A percentile compares a stretch with the other conserved stretches of the same genome.
Evolutionary conservation across 92 coral and sea anemone genomes (phyloP).

Genomic region (Palythoa heliodiscus): DNA sequence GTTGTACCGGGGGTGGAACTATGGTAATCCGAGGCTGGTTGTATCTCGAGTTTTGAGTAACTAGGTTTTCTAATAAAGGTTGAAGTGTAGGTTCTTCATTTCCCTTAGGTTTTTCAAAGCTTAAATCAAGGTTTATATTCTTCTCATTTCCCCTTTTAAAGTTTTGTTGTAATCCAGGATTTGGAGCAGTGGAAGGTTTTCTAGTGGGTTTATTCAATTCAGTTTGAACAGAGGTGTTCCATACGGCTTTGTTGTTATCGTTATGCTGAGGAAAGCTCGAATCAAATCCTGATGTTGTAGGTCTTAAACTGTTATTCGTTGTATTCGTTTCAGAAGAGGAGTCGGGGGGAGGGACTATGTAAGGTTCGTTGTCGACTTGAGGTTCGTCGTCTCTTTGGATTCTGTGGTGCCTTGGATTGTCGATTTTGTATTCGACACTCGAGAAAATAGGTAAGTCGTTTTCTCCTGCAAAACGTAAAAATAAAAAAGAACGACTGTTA

Average conservation of each 20-base stretch:
- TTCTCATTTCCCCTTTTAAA: constrained; percentile 28
- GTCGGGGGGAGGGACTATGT: constrained; percentile 43
- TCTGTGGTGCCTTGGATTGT: neutral
- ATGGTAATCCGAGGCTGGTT: constrained; percentile 14
- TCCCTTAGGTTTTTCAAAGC: neutral
- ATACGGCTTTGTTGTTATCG: neutral
- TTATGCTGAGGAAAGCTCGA: neutral
- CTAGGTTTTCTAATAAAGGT: neutral
- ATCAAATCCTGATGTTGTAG: neutral
- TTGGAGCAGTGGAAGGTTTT: constrained; percentile 39
- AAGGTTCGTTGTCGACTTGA: constrained; percentile 39
- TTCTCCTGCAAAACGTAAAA: neutral
- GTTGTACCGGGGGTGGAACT: constrained; percentile 22
- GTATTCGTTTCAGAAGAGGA: constrained; percentile 8
- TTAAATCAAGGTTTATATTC: constrained; percentile 25
- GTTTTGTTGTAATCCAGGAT: constrained; percentile 23
- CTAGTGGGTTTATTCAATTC: constrained; percentile 8
- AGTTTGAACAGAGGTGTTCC: neutral
- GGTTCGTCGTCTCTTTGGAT: constrained; percentile 38
- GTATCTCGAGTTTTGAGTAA: neutral
- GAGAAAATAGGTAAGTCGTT: neutral
- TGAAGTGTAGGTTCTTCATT: neutral
- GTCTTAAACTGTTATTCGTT: neutral
- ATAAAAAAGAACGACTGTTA: neutral
- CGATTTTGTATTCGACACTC: neutral